Base-by-base conservation (phyloP, 1,140 invertebrate species). In the Delia radicum region DNA sequence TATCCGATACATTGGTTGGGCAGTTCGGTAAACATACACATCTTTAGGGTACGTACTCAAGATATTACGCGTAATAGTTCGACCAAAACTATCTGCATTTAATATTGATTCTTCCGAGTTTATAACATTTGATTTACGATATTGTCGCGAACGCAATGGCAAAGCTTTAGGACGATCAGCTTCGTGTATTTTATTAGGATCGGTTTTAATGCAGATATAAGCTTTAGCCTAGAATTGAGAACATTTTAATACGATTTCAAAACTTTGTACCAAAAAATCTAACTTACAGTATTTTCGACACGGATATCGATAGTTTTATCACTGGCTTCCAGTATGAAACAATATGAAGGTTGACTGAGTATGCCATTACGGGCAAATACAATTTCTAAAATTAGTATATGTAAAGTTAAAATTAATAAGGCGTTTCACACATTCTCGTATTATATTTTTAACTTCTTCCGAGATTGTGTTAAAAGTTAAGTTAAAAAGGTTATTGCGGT, bases 1-100 rank as follows among this genome's bases (percentile, higher is more conserved):
- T 1, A 88, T 80, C 12, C 87, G 79, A 61, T 86, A 85, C 31
- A 79, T 85, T 2, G 83, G 63, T 4, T 81, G 79, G 0, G 88
- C 87, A 0, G 87, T 82, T 27, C 88, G 84, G 75, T 79, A 84
- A 29, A 86, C 78, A 62, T 79, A 82, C 7, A 84, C 80, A 79
- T 86, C 82, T 74, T 85, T 85, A 12, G 83, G 80, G 55, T 84
- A 86, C 0, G 71, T 74, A 21, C 26, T 69, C 10, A 48, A 61
- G 46, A 75, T 75, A 24, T 33, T 75, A 2, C 12, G 46, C 5
- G 67, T 74, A 21, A 67, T 28, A 26, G 55, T 42, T 2, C 48
- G 29, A 48, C 75, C 21, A 33, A 71, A 76, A 63, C 63, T 61
- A 26, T 31, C 26, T 26, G 63, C 62, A 26, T 33, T 62, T 5